Conservation (phyloP, 2,113 vertebrate genomes). For the Theristicus caerulescens region DNA sequence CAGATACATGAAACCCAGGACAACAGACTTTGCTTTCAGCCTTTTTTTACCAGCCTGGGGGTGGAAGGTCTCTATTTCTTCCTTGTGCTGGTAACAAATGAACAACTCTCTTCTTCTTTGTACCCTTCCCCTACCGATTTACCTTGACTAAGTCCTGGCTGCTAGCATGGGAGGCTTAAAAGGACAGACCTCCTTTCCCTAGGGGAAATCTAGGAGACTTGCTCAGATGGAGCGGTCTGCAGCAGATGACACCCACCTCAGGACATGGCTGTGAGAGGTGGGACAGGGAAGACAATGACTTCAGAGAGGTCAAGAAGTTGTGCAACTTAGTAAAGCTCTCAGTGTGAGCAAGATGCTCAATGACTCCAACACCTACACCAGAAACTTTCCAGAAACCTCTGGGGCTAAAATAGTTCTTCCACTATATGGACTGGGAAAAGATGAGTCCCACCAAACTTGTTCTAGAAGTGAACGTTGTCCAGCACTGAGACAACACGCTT, state of each 20-base stretch:
- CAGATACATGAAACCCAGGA: background rate
- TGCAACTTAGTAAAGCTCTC: background rate
- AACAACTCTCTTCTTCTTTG: background rate
- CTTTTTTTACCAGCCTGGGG: background rate
- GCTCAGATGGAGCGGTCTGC: background rate
- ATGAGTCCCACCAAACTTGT: background rate
- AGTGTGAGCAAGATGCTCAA: background rate
- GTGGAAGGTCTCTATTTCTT: background rate
- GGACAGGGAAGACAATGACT: background rate
- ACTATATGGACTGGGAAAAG: background rate
- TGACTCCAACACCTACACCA: background rate
- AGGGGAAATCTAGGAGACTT: background rate
- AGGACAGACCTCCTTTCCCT: background rate
- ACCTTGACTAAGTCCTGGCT: too few species aligned
- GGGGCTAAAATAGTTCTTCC: background rate
- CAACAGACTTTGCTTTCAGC: background rate
- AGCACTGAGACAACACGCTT: background rate
- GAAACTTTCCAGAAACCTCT: background rate
- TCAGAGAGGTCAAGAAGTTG: background rate
- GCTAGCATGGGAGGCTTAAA: background rate
- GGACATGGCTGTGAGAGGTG: background rate
- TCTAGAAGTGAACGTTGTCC: rapidly evolving
- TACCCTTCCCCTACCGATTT: background rate
- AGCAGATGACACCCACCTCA: background rate
- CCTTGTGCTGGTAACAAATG: background rate